Conservation (phyloP, 2,797 vertebrate genomes). For the Ctenopoma multispine region DNA sequence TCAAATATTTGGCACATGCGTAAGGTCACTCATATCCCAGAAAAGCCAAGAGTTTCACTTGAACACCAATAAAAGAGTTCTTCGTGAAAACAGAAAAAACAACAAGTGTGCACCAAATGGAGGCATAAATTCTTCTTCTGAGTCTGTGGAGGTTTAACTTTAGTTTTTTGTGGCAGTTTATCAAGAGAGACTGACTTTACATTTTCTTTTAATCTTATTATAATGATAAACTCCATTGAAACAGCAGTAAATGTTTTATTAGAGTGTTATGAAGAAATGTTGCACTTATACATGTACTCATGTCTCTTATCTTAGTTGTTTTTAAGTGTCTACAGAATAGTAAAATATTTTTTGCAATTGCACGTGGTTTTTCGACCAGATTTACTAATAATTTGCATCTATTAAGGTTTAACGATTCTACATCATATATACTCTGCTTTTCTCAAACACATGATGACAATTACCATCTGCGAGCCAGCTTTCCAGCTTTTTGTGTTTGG, state of each 20-base stretch:
- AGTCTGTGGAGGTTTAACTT: not conserved
- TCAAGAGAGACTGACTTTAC: not conserved
- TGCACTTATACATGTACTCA: not conserved
- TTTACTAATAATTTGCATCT: not conserved
- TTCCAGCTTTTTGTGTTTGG: slow-evolving; percentile 46
- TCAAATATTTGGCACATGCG: slow-evolving; percentile 40
- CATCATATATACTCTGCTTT: slow-evolving; percentile 4
- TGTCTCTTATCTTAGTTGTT: not conserved
- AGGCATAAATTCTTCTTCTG: not conserved
- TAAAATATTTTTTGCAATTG: not conserved
- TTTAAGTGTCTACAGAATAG: not conserved
- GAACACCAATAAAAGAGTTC: slow-evolving; percentile 32
- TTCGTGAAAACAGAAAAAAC: slow-evolving; percentile 37
- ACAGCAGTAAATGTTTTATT: not conserved
- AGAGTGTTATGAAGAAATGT: not conserved
- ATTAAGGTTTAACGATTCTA: not conserved
- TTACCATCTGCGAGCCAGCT: slow-evolving; percentile 33
- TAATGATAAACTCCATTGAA: slow-evolving; percentile 1
- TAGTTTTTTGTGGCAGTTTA: not conserved
- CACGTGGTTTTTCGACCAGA: slow-evolving; percentile 4
- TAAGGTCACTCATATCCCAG: slow-evolving; percentile 33
- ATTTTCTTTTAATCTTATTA: not conserved
- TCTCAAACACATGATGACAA: slow-evolving; percentile 4
- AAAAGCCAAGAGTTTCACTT: slow-evolving; percentile 44
- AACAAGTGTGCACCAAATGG: not conserved